Evolutionary conservation across 1,140 invertebrate genomes (phyloP), one percentile per base, ranked within the genome.

Genomic region (Caenorhabditis brenneri): DNA sequence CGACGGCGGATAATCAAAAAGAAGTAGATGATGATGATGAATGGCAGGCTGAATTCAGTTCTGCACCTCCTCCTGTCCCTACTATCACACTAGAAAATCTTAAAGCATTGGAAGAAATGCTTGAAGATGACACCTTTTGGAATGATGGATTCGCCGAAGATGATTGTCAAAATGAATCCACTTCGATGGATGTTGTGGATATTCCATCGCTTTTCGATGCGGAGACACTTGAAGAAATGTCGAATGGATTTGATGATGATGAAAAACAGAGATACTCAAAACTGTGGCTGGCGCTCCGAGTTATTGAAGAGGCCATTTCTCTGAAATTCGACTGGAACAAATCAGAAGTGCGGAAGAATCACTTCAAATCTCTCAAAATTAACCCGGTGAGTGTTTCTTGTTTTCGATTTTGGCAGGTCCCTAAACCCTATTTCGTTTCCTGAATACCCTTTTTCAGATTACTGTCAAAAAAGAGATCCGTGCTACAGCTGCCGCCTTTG

Each of bases 321-420:
- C 22, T 74, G n/a, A 74, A 74, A 74, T 74, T 74, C 9, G 65
- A 74, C n/a, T 74, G 65, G 65, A 74, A 74, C 3, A 12, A 74
- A 9, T 74, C 65, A 36, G 65, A 74, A 24, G 46, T 74, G 7
- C 36, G n/a, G 9, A 74, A 24, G 22, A 74, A 74, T 39, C 65
- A 74, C 24, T 42, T 74, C 4, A 74, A 74, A 46, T 39, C 65
- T 24, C 9, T 74, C 2, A 39, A 74, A 42, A 74, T 74, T 74
- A 42, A 74, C n/a, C 65, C 65, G n/a, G 65, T 74, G 29, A 74
- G 58, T 60, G 24, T 6, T 51, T 16, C 16, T n/a, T n/a, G n/a
- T 51, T n/a, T n/a, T n/a, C 19, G 3, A 16, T 51, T 10, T 51
- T n/a, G 10, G 7, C 6, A 19, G 3, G 6, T 51, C 19, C n/a